These are phyloP conservation scores for Scaptomyza hsui DNA, from an alignment of 1,140 invertebrate genomes.

Conservation along the genomic window DNA sequence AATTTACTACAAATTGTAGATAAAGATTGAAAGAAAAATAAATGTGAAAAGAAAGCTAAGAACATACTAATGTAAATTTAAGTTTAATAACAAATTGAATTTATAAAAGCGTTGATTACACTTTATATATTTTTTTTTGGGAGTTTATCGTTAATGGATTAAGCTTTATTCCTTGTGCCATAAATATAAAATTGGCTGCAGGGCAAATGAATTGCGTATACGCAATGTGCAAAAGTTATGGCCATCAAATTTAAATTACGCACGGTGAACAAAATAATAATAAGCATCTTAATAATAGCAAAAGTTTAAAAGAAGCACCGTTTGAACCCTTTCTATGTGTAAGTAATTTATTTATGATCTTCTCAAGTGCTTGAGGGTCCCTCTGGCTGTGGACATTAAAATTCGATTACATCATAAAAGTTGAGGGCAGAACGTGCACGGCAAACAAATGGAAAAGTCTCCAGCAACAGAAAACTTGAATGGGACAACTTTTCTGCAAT, in stretches of 20 bases:
- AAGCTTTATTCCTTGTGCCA: not conserved
- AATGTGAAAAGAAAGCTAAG: too few relatives aligned
- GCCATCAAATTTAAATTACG: conserved; percentile 46
- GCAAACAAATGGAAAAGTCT: conserved; percentile 47
- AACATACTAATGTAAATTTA: too few relatives aligned
- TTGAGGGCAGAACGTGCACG: conserved; percentile 58
- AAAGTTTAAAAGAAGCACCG: conserved; percentile 55
- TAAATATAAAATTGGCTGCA: conserved; percentile 23
- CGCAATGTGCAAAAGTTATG: conserved; percentile 32
- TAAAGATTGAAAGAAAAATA: too few relatives aligned
- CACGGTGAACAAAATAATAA: conserved; percentile 26
- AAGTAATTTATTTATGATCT: conserved; percentile 72
- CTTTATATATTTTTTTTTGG: too few relatives aligned
- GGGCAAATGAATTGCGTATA: conserved; percentile 42
- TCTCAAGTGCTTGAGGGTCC: conserved; percentile 27
- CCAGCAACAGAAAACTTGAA: not conserved
- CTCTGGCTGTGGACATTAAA: conserved; percentile 62
- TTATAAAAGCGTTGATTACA: too few relatives aligned
- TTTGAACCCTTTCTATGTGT: conserved; percentile 50
- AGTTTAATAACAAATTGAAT: too few relatives aligned
- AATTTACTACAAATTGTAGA: too few relatives aligned
- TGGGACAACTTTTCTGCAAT: conserved; percentile 1
- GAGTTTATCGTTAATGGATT: too few relatives aligned
- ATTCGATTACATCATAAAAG: conserved; percentile 76
- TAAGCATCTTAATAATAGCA: conserved; percentile 60